These are phyloP conservation scores for Eremobia ochroleuca DNA, from an alignment of 2,888 invertebrate species.

Conservation along the genomic window DNA sequence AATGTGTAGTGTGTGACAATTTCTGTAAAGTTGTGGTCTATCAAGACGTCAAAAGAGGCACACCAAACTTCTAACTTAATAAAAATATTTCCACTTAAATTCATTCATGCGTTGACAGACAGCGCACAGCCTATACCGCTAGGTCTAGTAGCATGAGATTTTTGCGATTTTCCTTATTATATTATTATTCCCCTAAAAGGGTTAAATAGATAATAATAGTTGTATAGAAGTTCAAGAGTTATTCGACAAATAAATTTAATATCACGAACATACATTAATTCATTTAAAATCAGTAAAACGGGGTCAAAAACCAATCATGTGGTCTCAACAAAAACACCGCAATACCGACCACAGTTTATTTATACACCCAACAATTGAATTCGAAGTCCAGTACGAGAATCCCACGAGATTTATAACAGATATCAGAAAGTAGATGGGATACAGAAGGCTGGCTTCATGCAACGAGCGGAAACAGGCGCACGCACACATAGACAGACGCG, in stretches of 20 bases:
- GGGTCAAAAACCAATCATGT: conserved; percentile 50
- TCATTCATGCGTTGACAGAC: not conserved
- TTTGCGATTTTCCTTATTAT: no score
- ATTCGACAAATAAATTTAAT: not conserved
- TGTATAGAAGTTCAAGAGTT: not conserved
- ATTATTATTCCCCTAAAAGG: no score
- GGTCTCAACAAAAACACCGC: conserved; percentile 29
- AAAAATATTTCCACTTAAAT: not conserved
- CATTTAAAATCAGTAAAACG: conserved; percentile 10
- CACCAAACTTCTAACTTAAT: not conserved
- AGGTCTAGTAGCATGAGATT: not conserved
- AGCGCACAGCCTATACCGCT: not conserved
- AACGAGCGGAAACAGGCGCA: not conserved
- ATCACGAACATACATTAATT: not conserved
- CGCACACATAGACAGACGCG: no score
- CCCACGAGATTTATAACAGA: conserved; percentile 63
- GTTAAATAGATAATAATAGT: not conserved
- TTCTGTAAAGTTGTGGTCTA: not conserved
- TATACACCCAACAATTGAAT: conserved; percentile 60
- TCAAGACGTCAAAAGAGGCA: no score
- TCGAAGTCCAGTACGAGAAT: conserved; percentile 57
- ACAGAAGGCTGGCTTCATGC: conserved; percentile 10
- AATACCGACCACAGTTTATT: conserved; percentile 48
- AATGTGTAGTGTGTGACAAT: not conserved
- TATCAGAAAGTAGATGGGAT: not conserved